Evolutionary conservation across 2,888 invertebrate species (phyloP), one percentile per base, ranked within the genome.

Genomic region (Ormyrus thymus): DNA sequence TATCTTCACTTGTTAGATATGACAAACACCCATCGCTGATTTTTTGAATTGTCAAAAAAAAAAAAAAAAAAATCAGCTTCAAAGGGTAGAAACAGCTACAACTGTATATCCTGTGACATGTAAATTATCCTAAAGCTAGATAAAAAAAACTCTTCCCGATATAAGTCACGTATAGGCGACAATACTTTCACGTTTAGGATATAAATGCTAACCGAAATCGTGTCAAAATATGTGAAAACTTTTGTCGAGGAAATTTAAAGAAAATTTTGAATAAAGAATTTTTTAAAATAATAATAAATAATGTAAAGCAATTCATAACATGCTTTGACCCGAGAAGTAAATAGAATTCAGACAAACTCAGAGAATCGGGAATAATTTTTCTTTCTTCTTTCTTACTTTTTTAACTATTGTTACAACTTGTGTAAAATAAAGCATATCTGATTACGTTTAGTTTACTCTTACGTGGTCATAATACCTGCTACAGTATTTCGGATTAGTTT

Each of bases 401-500:
- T 84, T 84, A 83, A 66, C 65, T 62, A 72, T 71, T 80, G 69
- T 78, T 76, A 73, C 66, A 85, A 83, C 79, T 75, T 79, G 82
- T 87, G 84, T 86, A 86, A 86, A 86, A 74, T 79, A 81, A 85
- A 86, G 84, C 79, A 82, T 86, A 84, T 83, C 82, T 82, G 83
- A 85, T 84, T 85, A 84, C 79, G 83, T 85, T 85, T 84, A 84
- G 86, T 85, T 85, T 85, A 86, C 84, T 85, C 84, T 85, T 86
- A 87, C 84, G 85, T 87, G 86, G 87, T 89, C 87, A 87, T 87
- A 87, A 89, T 89, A 89, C 89, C 89, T 89, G 87, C 84, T 89
- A 85, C 89, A 89, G 89, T 89, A 89, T 89, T 89, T 89, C 86
- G 85, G 84, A 87, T 87, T 89, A 89, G 89, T 86, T 84, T 88